Conservation (phyloP, 2,113 vertebrate species). For the Choloepus hoffmanni region DNA sequence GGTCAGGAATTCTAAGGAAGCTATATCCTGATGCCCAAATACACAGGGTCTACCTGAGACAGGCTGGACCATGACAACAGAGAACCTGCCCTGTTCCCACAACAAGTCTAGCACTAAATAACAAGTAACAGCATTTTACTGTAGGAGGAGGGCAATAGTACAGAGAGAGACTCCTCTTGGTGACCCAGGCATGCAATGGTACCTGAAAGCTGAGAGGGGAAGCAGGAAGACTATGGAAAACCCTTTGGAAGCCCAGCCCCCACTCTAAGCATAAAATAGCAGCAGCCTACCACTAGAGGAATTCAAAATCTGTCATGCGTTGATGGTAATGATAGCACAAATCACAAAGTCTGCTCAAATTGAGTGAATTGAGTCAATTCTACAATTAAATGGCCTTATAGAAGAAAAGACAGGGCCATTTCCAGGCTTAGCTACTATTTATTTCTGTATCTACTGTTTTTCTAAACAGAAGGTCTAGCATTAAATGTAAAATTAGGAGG, state of each 20-base stretch:
- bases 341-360: background rate
- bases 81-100: background rate
- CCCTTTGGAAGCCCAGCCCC: background rate
- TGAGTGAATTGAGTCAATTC: constrained; percentile 3
- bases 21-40: background rate
- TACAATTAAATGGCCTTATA: background rate
- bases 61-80: background rate
- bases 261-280: background rate
- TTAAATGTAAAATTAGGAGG: constrained; percentile 31
- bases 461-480: constrained; percentile 34
- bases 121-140: constrained; percentile 9
- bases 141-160: background rate
- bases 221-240: background rate
- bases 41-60: background rate
- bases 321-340: constrained; percentile 17
- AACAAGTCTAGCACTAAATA: constrained; percentile 10
- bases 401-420: background rate
- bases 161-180: constrained; percentile 45
- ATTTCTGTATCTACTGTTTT: background rate
- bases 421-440: background rate
- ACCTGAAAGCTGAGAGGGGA: background rate
- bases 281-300: background rate
- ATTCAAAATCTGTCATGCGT: background rate
- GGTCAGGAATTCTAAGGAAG: background rate
- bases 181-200: constrained; percentile 31